Evolutionary conservation across 2,113 vertebrate species (phyloP), one percentile per base, ranked within the genome.

Genomic region (Gymnorhina tibicen): DNA sequence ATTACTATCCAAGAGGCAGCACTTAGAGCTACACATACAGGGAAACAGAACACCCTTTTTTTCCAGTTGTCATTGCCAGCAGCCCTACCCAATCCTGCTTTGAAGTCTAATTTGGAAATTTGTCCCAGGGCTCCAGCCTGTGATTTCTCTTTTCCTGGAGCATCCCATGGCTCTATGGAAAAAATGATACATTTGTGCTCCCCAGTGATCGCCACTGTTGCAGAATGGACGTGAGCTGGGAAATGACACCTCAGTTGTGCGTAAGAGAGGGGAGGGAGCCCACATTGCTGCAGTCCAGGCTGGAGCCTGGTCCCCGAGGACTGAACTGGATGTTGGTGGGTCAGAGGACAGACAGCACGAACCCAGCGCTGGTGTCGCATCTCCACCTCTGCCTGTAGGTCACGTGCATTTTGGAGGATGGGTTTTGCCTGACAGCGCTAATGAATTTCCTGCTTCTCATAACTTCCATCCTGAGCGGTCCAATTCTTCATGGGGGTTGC

Each of bases 361-460:
- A 46, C 7, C 10, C 7, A 35, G 30, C 0, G 0, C 35, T 26
- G 21, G 12, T 5, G 1, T 39, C 1, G 0, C 30, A 42, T 16
- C 37, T 69, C 33, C 37, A 39, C 5, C 16, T 68, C 44, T 63
- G 35, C n/a, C 49, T 58, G 20, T 12, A 49, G 41, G 11, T 28
- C 30, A 28, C 1, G 0, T 47, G 44, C 9, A 8, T 17, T 66
- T 49, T 28, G 28, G 39, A 79, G 32, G n/a, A 37, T 27, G 35
- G 58, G 58, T 37, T 60, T 60, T 60, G 35, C n/a, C 58, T 42
- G 32, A 27, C 55, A 50, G 35, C 10, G 3, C 41, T 49, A 55
- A 46, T 47, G 18, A 69, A 37, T 59, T 49, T 41, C 37, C 62
- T 66, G 19, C 19, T 30, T 83, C 28, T 37, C 2, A 0, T 52